Percentiles rank a stretch among this genome's conserved stretches.
Conservation (phyloP, 2,113 vertebrate species). For the Siphamia tubifer region DNA sequence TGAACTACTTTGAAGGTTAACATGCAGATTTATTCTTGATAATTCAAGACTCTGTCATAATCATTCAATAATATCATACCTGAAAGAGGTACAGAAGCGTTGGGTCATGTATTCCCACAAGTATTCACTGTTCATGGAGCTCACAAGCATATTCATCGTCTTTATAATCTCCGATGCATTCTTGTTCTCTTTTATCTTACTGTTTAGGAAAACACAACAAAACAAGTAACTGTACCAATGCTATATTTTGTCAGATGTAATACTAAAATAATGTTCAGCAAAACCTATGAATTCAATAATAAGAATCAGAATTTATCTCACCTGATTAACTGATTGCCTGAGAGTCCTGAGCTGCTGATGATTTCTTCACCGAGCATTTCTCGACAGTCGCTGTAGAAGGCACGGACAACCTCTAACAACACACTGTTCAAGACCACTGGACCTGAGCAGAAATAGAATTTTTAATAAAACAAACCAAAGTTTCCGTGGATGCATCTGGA, state of each 20-base stretch:
- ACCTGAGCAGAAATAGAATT: slow-evolving; percentile 74
- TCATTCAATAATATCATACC: slow-evolving; percentile 68
- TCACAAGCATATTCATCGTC: slow-evolving; percentile 91
- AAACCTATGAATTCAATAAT: not conserved
- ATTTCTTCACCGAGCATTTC: slow-evolving; percentile 85
- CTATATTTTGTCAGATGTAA: not conserved
- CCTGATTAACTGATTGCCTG: slow-evolving; percentile 84
- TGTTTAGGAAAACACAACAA: slow-evolving; percentile 51
- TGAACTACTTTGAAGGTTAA: not conserved
- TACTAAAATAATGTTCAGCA: not conserved
- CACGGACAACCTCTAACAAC: slow-evolving; percentile 92
- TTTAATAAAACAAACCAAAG: not conserved
- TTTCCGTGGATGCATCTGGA: not conserved
- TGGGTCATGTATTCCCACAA: slow-evolving; percentile 95
- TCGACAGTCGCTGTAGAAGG: slow-evolving; percentile 90
- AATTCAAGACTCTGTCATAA: not conserved
- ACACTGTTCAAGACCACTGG: slow-evolving; percentile 86
- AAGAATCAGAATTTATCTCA: no score
- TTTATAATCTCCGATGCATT: slow-evolving; percentile 94
- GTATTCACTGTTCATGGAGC: slow-evolving; percentile 90
- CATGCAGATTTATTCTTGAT: not conserved
- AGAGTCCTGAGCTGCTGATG: slow-evolving; percentile 83
- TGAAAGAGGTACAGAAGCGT: slow-evolving; percentile 87
- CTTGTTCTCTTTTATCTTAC: slow-evolving; percentile 93
- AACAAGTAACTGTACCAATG: not conserved